Conservation (phyloP, 64 coral and sea anemone species). For the Acropora tenuis region DNA sequence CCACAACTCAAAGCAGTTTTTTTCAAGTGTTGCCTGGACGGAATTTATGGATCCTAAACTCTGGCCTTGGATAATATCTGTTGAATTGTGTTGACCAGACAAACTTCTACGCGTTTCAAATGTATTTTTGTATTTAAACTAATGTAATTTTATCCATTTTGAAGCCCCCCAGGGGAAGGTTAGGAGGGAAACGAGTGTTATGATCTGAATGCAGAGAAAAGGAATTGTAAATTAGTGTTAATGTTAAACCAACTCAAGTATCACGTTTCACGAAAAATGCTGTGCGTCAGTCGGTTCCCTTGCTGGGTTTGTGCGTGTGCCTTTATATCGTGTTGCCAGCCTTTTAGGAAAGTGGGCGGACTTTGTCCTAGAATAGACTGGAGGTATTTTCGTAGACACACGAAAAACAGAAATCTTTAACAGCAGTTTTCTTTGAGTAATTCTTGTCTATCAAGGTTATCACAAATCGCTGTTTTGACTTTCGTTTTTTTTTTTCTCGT, state of each 20-base stretch:
- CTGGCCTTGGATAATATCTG: background rate
- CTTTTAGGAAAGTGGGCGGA: background rate
- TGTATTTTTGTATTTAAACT: conserved; percentile 1
- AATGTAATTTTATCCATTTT: background rate
- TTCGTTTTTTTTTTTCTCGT: background rate
- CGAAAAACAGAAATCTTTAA: background rate
- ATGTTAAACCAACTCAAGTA: background rate
- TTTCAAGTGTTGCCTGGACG: conserved; percentile 30
- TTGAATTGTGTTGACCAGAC: background rate
- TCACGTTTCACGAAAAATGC: conserved; percentile 6
- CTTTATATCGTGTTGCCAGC: background rate
- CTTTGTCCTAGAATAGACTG: background rate
- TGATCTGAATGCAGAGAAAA: background rate
- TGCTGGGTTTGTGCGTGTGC: background rate
- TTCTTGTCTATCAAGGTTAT: background rate
- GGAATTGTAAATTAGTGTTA: background rate
- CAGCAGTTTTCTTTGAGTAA: background rate
- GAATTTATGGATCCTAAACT: background rate
- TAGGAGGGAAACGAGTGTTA: background rate
- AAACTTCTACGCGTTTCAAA: background rate
- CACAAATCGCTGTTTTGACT: background rate
- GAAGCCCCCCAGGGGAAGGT: background rate
- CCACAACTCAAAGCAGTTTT: conserved; percentile 5
- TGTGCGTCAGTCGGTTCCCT: background rate
- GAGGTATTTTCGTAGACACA: background rate